Evolutionary conservation across 2,888 invertebrate species (phyloP).

Genomic region (Hydroisotoma schaefferi): DNA sequence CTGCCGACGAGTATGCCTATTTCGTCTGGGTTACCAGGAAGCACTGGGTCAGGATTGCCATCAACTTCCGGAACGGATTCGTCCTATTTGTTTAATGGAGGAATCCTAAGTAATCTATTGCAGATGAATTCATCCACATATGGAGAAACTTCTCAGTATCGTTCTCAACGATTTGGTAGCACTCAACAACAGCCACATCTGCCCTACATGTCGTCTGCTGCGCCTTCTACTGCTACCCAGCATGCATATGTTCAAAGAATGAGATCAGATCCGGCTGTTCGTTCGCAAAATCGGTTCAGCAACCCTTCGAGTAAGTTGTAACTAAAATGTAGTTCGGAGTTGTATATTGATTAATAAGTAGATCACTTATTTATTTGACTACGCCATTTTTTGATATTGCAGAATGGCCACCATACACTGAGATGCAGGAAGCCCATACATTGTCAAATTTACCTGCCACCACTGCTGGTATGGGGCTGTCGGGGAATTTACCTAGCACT

Average conservation of each 20-base stretch:
- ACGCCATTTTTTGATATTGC: conserved; percentile 8
- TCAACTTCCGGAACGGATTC: conserved; percentile 2
- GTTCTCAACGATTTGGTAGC: not conserved
- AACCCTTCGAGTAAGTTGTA: not conserved
- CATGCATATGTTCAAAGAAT: conserved; percentile 42
- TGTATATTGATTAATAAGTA: not conserved
- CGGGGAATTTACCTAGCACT: conserved; percentile 6
- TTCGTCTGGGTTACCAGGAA: not conserved
- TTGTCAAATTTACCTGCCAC: too few species aligned
- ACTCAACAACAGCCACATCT: not conserved
- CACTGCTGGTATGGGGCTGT: too few species aligned
- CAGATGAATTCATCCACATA: conserved; percentile 13
- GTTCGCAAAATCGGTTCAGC: not conserved
- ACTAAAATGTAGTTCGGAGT: not conserved
- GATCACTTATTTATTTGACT: not conserved
- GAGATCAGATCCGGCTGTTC: conserved; percentile 35
- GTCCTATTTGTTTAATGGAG: conserved; percentile 15
- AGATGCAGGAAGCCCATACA: too few species aligned
- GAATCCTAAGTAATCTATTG: conserved; percentile 26
- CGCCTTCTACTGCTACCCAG: conserved; percentile 5
- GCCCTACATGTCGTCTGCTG: not conserved
- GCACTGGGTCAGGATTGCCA: not conserved
- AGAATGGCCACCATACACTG: conserved; percentile 26
- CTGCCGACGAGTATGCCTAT: too few species aligned
- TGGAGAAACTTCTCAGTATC: conserved; percentile 10